These are phyloP conservation scores for Ramphastos sulfuratus DNA, from an alignment of 2,113 vertebrate species.

Conservation along the genomic window DNA sequence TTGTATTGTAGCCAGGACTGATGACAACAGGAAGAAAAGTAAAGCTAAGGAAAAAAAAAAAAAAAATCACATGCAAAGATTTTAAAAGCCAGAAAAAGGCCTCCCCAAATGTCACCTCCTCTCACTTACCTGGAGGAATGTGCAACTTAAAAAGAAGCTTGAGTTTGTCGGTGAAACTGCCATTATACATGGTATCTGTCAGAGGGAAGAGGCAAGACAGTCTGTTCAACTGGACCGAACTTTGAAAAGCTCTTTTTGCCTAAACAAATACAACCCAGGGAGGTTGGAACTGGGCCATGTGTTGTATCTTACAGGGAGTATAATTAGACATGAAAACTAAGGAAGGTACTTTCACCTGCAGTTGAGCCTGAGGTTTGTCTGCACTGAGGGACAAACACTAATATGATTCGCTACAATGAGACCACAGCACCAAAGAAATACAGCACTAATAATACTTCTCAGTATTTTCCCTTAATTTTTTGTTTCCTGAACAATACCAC, in stretches of 20 bases:
- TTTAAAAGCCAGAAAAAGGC: neutral
- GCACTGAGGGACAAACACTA: neutral
- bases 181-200: conserved; percentile 90
- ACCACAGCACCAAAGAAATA: neutral
- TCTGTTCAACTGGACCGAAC: neutral
- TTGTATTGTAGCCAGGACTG: neutral
- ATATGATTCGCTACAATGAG: neutral
- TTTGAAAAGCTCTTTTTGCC: neutral
- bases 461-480: neutral
- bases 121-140: conserved; percentile 89
- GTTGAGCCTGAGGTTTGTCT: neutral
- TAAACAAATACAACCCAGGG: neutral
- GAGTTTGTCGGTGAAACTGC: conserved; percentile 94
- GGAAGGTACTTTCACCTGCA: neutral
- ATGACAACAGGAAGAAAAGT: neutral
- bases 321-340: neutral
- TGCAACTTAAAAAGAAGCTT: conserved; percentile 97
- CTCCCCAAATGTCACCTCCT: neutral
- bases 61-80: neutral
- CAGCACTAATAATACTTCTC: neutral
- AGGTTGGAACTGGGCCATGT: neutral
- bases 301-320: neutral
- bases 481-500: neutral
- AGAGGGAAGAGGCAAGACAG: neutral
- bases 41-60: neutral